Evolutionary conservation across 2,888 invertebrate genomes (phyloP), one percentile per base, ranked within the genome.

Genomic region (Cephus sareptanus): DNA sequence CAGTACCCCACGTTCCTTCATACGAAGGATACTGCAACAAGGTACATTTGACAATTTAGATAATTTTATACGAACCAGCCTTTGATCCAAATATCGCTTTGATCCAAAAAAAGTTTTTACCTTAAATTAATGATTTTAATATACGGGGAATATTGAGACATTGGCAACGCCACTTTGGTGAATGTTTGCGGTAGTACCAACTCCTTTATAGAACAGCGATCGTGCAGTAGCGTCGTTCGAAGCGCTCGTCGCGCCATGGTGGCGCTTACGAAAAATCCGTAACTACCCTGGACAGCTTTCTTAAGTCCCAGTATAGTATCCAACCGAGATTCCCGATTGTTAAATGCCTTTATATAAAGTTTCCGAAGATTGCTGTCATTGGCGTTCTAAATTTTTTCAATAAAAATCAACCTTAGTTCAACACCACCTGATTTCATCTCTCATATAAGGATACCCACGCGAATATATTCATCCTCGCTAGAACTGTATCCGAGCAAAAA

Each of bases 261-360:
- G 73, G 94, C 93, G n/a, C 94, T 94, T 0, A 94, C 93, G 84
- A 95, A 95, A 86, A 95, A 94, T 12, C 94, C 94, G 80, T 94
- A 95, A 82, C 94, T 93, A 56, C 94, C 94, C 37, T 90, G 87
- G 0, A 92, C 87, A 0, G 94, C 94, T 37, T 93, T 93, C 11
- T 92, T 90, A 11, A 95, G 87, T 0, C 95, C 95, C 80, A 85
- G 80, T 15, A 85, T 87, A 1, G 90, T 89, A 40, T 89, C 86
- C 15, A 90, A 79, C 3, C 87, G 83, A 23, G 88, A 86, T 77
- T 91, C 89, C 6, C 89, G 87, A n/a, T 84, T 88, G 69, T 91
- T 89, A 37, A 90, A 89, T 0, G 91, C 91, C 76, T 89, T 90
- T 76, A 91, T 89, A 85, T 94, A 94, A 81, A 94, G 92, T 34